phyloP scores from a whole-genome alignment of 2,888 invertebrate genomes.

The Rhimphoctona megacephalus region DNA sequence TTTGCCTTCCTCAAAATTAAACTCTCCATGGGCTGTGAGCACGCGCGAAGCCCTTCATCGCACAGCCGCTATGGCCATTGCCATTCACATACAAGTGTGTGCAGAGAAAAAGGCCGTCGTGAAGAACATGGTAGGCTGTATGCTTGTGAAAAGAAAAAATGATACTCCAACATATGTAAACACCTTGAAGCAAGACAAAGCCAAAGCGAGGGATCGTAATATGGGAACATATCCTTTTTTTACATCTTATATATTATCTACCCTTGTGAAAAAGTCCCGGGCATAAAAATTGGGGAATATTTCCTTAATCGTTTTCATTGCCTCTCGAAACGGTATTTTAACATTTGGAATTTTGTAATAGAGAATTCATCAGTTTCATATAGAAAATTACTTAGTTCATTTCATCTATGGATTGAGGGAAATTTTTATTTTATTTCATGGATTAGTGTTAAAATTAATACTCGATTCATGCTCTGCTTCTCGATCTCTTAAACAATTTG shows the following conservation, averaged over 20 bases:
- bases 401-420: not conserved
- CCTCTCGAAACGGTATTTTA: not conserved
- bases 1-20: constrained; percentile 82
- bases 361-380: not conserved
- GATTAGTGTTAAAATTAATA: not conserved
- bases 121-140: not conserved
- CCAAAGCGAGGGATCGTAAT: constrained; percentile 1
- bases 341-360: too few species aligned
- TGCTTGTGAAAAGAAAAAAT: constrained; percentile 30
- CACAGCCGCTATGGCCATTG: constrained; percentile 23
- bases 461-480: not conserved
- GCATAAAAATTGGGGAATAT: not conserved
- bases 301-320: not conserved
- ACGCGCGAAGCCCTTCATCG: constrained; percentile 56
- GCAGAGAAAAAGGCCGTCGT: constrained; percentile 18
- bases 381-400: not conserved
- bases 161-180: constrained; percentile 66
- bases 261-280: not conserved
- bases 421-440: not conserved
- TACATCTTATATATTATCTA: not conserved
- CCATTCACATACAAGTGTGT: constrained; percentile 40
- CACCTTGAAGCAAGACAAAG: constrained; percentile 16
- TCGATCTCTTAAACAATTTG: not conserved
- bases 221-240: not conserved
- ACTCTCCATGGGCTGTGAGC: constrained; percentile 67